Conservation (phyloP, 2,113 vertebrate species). For the Anoplopoma fimbria region DNA sequence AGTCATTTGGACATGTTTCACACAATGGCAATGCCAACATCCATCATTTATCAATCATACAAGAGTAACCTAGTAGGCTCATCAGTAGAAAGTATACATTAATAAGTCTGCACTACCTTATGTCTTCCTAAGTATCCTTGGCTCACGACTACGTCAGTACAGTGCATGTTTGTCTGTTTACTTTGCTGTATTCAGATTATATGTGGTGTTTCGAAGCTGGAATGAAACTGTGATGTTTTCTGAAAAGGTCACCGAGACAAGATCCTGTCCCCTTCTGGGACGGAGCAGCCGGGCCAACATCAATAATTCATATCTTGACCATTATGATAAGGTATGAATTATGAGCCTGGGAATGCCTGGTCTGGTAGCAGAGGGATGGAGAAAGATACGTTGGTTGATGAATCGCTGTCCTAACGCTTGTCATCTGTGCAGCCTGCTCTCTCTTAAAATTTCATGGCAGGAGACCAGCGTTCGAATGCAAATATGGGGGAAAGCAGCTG, state of each 20-base stretch:
- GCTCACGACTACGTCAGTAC: neutral
- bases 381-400: slow-evolving; percentile 14
- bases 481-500: neutral
- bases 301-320: slow-evolving; percentile 60
- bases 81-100: neutral
- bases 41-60: neutral
- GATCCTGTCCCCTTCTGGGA: slow-evolving; percentile 18
- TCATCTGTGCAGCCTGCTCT: neutral
- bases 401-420: neutral
- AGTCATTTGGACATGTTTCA: neutral
- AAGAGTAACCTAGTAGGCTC: neutral
- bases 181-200: slow-evolving; percentile 1
- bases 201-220: slow-evolving; percentile 20
- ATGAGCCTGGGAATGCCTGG: slow-evolving; percentile 46
- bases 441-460: neutral
- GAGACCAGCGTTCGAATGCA: neutral
- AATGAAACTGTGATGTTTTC: slow-evolving; percentile 36
- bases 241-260: slow-evolving; percentile 27
- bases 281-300: slow-evolving; percentile 47
- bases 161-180: neutral
- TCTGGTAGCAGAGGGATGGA: neutral
- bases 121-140: neutral
- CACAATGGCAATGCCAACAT: neutral
- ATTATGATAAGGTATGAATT: slow-evolving; percentile 44
- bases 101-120: neutral